A percentile compares a stretch with the other conserved stretches of the same genome.
Conservation (phyloP, 2,888 invertebrate species). For the Drosophila subsilvestris region DNA sequence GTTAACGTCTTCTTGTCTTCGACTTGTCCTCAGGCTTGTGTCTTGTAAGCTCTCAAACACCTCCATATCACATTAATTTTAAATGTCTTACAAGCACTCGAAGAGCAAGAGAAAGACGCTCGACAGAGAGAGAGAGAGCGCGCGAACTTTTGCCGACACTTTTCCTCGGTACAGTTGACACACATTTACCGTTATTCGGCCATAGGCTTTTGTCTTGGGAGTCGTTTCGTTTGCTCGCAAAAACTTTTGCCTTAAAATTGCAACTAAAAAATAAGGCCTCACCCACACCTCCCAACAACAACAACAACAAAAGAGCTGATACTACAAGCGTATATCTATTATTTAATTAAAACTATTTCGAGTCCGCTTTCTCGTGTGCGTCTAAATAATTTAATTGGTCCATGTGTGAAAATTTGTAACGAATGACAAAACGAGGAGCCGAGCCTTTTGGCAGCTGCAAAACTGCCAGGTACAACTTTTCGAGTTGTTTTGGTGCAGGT, state of each 20-base stretch:
- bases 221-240: constrained; percentile 29
- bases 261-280: constrained; percentile 35
- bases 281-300: constrained; percentile 33
- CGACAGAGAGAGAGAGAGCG: no score
- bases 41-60: constrained; percentile 41
- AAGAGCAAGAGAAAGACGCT: constrained; percentile 12
- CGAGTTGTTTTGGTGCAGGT: constrained; percentile 9
- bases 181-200: constrained; percentile 51
- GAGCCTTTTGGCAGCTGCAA: constrained; percentile 1
- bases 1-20: constrained; percentile 42
- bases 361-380: constrained; percentile 29
- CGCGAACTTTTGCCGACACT: constrained; percentile 19
- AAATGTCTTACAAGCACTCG: constrained; percentile 48
- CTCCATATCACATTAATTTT: constrained; percentile 62
- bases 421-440: constrained; percentile 46
- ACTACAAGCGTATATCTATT: constrained; percentile 43
- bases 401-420: constrained; percentile 69
- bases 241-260: constrained; percentile 53
- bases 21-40: constrained; percentile 34
- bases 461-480: constrained; percentile 12
- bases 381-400: constrained; percentile 74
- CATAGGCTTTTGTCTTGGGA: constrained; percentile 59
- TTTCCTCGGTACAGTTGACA: constrained; percentile 53
- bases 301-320: not conserved
- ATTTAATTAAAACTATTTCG: constrained; percentile 73